phyloP scores from a whole-genome alignment of 2,888 invertebrate species.

The Agrochola litura region DNA sequence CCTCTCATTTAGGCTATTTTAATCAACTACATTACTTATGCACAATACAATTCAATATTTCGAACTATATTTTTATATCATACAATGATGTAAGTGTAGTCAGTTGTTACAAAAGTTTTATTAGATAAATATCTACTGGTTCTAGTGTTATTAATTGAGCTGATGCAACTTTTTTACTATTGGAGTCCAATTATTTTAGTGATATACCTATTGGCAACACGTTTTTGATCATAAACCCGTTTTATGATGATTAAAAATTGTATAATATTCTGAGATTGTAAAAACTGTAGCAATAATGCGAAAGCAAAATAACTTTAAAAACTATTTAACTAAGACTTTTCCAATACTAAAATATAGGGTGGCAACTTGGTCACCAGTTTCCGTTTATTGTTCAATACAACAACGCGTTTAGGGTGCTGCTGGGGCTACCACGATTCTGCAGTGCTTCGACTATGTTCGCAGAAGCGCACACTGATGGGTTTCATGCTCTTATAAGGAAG shows the following conservation, averaged over 20 bases:
- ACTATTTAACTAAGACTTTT: not conserved
- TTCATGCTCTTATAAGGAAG: too few relatives aligned
- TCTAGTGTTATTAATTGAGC: constrained; percentile 34
- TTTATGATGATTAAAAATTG: constrained; percentile 36
- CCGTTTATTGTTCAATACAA: too few relatives aligned
- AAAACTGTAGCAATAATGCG: not conserved
- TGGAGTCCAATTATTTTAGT: constrained; percentile 43
- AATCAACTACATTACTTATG: not conserved
- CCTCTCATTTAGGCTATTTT: not conserved
- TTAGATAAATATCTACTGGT: constrained; percentile 34
- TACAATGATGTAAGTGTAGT: constrained; percentile 22
- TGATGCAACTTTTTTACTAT: constrained; percentile 46
- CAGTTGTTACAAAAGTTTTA: constrained; percentile 40
- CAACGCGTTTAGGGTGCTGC: too few relatives aligned
- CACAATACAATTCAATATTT: not conserved
- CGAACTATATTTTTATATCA: not conserved
- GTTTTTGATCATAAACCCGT: constrained; percentile 11
- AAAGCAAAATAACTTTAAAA: not conserved
- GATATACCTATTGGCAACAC: constrained; percentile 37
- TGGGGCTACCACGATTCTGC: too few relatives aligned
- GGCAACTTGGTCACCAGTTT: not conserved
- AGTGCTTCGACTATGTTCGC: too few relatives aligned
- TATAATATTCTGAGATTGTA: constrained; percentile 4
- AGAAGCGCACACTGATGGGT: too few relatives aligned
- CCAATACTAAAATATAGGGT: not conserved